phyloP scores from a whole-genome alignment of 2,797 vertebrate genomes.

The Lagocephalus sceleratus region DNA sequence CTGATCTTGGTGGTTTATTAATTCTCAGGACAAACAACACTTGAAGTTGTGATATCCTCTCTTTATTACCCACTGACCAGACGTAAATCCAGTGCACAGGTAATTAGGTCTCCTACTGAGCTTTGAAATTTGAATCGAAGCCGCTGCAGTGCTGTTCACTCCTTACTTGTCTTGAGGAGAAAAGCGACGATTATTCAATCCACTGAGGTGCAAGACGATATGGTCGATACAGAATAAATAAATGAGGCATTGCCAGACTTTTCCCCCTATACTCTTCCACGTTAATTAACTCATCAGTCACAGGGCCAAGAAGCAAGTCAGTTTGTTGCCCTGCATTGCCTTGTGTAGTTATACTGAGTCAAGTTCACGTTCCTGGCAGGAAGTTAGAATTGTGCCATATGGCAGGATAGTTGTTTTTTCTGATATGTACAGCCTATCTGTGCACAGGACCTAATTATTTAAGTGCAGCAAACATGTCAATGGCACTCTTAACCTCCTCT shows the following conservation, averaged over 20 bases:
- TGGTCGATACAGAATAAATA: slow-evolving; percentile 65
- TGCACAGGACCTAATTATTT: slow-evolving; percentile 32
- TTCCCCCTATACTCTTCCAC: slow-evolving; percentile 52
- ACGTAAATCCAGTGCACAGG: slow-evolving; percentile 13
- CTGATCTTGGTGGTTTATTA: neutral
- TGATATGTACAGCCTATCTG: slow-evolving; percentile 4
- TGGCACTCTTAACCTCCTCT: slow-evolving; percentile 37
- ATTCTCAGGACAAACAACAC: neutral
- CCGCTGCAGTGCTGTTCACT: slow-evolving; percentile 50
- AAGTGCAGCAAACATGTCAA: slow-evolving; percentile 25
- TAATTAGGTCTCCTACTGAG: slow-evolving; percentile 18
- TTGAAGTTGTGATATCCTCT: neutral
- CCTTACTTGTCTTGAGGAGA: slow-evolving; percentile 38
- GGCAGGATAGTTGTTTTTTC: slow-evolving; percentile 4
- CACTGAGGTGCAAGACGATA: slow-evolving; percentile 54
- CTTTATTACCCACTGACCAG: slow-evolving; percentile 9
- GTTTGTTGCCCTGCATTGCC: slow-evolving; percentile 59
- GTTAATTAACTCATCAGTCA: slow-evolving; percentile 75
- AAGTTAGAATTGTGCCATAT: slow-evolving; percentile 39
- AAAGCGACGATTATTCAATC: slow-evolving; percentile 49
- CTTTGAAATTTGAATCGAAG: slow-evolving; percentile 27
- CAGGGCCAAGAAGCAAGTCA: slow-evolving; percentile 63
- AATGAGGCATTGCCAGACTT: slow-evolving; percentile 57
- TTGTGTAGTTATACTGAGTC: slow-evolving; percentile 41
- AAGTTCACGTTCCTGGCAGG: slow-evolving; percentile 42